These are phyloP conservation scores for Phaonia tiefii DNA, from an alignment of 2,888 invertebrate species.

Conservation along the genomic window DNA sequence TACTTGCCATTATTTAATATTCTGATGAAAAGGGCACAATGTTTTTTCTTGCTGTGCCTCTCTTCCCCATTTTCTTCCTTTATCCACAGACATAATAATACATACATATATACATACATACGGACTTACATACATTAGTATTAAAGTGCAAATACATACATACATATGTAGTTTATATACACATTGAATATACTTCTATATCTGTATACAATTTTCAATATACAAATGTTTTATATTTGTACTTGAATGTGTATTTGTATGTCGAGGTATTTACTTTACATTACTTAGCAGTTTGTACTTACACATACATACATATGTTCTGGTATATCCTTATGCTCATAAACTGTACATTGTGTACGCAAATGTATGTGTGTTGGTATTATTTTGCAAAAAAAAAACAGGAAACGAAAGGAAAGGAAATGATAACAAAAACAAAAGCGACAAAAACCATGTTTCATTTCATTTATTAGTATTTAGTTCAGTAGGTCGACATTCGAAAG, in stretches of 20 bases:
- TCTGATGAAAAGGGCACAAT: slow-evolving; percentile 74
- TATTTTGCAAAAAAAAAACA: slow-evolving; percentile 20
- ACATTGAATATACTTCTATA: slow-evolving; percentile 10
- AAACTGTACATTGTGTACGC: slow-evolving; percentile 4
- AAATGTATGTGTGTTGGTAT: neutral
- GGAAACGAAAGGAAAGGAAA: neutral
- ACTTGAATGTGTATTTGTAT: slow-evolving; percentile 9
- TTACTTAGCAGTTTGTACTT: slow-evolving; percentile 15
- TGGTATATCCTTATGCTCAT: neutral
- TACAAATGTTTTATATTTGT: slow-evolving; percentile 7
- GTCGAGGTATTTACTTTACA: slow-evolving; percentile 29
- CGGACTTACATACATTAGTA: slow-evolving; percentile 25
- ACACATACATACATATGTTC: too few relatives aligned
- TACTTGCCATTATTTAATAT: slow-evolving; percentile 71
- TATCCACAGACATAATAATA: slow-evolving; percentile 8
- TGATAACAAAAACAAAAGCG: slow-evolving; percentile 1
- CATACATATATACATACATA: slow-evolving; percentile 11
- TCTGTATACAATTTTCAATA: too few relatives aligned
- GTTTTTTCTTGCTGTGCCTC: slow-evolving; percentile 2
- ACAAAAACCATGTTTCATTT: slow-evolving; percentile 36
- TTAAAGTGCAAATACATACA: slow-evolving; percentile 10
- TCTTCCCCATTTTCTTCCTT: slow-evolving; percentile 19
- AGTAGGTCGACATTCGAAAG: slow-evolving; percentile 41
- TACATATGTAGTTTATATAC: neutral
- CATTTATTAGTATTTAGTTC: slow-evolving; percentile 51